Conservation (phyloP, 1,140 invertebrate genomes). For the Sinonovacula constricta region DNA sequence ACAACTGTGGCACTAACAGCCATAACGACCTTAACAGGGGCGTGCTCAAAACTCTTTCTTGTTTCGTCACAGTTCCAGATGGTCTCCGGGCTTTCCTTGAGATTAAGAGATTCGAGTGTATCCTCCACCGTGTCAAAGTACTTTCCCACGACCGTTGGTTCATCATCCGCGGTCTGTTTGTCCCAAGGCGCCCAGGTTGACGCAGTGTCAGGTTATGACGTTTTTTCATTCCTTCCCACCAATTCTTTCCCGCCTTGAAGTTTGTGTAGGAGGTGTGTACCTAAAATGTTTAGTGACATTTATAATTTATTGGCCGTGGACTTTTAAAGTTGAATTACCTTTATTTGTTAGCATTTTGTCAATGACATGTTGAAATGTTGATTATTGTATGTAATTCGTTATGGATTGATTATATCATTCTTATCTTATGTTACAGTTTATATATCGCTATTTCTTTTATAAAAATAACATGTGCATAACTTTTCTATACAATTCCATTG, state of each 20-base stretch:
- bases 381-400: no score
- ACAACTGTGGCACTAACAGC: slow-evolving; percentile 11
- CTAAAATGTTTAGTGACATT: no score
- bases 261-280: slow-evolving; percentile 16
- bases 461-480: no score
- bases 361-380: no score
- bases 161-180: slow-evolving; percentile 25
- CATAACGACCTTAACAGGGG: slow-evolving; percentile 8
- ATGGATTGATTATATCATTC: no score
- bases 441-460: no score
- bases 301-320: no score
- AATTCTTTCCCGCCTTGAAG: slow-evolving; percentile 34
- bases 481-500: no score
- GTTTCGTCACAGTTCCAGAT: slow-evolving; percentile 53
- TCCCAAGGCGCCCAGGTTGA: slow-evolving; percentile 23
- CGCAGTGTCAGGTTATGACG: slow-evolving; percentile 5
- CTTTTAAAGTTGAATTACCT: no score
- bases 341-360: no score
- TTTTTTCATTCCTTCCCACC: slow-evolving; percentile 35
- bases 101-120: neutral
- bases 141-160: slow-evolving; percentile 23
- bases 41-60: slow-evolving; percentile 18
- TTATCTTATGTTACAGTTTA: no score
- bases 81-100: slow-evolving; percentile 6
- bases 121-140: slow-evolving; percentile 30